A percentile compares a stretch with the other conserved stretches of the same genome.
phyloP scores from a whole-genome alignment of 2,113 vertebrate species.

The Ciconia maguari region DNA sequence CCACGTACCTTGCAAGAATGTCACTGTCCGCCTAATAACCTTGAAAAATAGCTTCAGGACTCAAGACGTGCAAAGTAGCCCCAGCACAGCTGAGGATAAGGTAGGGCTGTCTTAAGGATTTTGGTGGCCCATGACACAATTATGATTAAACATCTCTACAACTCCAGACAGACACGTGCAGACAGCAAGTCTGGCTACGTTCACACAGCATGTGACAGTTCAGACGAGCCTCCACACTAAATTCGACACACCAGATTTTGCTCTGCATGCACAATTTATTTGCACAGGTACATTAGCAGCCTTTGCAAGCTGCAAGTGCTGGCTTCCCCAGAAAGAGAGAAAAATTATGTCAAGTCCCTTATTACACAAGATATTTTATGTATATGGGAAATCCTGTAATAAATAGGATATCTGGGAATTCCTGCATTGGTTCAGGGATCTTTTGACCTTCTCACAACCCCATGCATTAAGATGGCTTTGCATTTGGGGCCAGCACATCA shows the following conservation, averaged over 20 bases:
- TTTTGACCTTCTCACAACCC: neutral
- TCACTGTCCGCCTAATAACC: neutral
- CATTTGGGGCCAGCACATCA: neutral
- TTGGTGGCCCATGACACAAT: neutral
- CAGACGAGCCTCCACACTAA: neutral
- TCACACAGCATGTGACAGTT: neutral
- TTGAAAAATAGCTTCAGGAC: neutral
- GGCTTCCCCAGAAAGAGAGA: neutral
- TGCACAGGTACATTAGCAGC: neutral
- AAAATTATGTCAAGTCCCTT: neutral
- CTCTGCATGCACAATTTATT: neutral
- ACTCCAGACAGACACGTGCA: neutral
- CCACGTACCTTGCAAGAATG: neutral
- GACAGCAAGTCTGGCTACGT: neutral
- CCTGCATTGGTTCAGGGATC: neutral
- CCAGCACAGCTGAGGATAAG: neutral
- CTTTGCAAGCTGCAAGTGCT: neutral
- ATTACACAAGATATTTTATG: neutral
- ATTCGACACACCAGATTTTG: neutral
- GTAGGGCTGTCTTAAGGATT: neutral
- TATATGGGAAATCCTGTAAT: neutral
- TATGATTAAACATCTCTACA: neutral
- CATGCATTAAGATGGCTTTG: neutral
- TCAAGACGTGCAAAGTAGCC: neutral
- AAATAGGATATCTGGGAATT: neutral